These are phyloP conservation scores for Xyrauchen texanus DNA, from an alignment of 2,113 vertebrate genomes.

Conservation along the genomic window DNA sequence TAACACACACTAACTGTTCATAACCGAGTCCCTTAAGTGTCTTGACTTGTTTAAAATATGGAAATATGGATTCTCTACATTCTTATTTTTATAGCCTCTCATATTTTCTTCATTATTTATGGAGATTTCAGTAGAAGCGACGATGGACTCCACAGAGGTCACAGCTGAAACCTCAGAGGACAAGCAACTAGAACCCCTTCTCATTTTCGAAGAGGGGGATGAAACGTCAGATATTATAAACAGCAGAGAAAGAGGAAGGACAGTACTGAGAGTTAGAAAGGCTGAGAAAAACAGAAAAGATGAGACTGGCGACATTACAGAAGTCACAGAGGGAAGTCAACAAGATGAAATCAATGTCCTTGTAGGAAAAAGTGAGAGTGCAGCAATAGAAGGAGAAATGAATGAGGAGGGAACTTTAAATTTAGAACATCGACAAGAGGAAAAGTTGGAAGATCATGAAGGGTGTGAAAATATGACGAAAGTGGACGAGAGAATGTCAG, in stretches of 20 bases:
- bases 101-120: slow-evolving; percentile 48
- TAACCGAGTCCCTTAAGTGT: background rate
- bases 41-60: slow-evolving; percentile 6
- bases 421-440: background rate
- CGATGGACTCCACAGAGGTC: slow-evolving; percentile 44
- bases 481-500: background rate
- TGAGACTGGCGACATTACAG: slow-evolving; percentile 14
- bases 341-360: background rate
- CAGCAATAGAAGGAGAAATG: background rate
- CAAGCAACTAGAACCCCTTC: slow-evolving; percentile 59
- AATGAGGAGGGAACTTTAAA: background rate
- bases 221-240: slow-evolving; percentile 25
- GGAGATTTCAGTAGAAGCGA: slow-evolving; percentile 43
- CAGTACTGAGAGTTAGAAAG: slow-evolving; percentile 11
- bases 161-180: slow-evolving; percentile 60
- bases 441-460: background rate
- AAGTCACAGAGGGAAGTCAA: slow-evolving; percentile 15
- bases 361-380: background rate
- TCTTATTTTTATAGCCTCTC: slow-evolving; percentile 40
- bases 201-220: slow-evolving; percentile 70
- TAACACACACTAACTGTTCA: background rate
- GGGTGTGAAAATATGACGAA: background rate
- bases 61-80: slow-evolving; percentile 25
- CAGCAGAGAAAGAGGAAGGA: slow-evolving; percentile 22
- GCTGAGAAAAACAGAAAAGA: slow-evolving; percentile 24